A percentile compares a stretch with the other conserved stretches of the same genome.
These are phyloP conservation scores for Epistrophe grossulariae DNA, from an alignment of 2,888 invertebrate genomes.

Conservation along the genomic window DNA sequence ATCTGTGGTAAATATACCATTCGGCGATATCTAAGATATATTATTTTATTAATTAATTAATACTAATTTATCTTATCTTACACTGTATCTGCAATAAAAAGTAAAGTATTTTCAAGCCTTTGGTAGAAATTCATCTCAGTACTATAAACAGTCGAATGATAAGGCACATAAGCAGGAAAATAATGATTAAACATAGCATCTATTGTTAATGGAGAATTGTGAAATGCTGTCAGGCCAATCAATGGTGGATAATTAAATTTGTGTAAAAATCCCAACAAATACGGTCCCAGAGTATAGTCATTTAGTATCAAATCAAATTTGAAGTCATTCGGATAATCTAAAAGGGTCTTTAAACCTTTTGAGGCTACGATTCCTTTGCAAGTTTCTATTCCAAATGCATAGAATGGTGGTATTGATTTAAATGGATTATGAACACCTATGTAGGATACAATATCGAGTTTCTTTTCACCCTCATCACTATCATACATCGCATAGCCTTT, in stretches of 20 bases:
- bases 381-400: slow-evolving; percentile 74
- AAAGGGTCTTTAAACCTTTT: slow-evolving; percentile 77
- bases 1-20: slow-evolving; percentile 71
- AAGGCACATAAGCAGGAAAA: slow-evolving; percentile 78
- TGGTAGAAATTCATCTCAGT: slow-evolving; percentile 78
- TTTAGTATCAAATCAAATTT: slow-evolving; percentile 80
- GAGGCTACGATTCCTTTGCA: slow-evolving; percentile 75
- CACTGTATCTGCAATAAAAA: slow-evolving; percentile 77
- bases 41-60: not conserved
- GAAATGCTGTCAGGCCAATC: slow-evolving; percentile 78
- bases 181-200: slow-evolving; percentile 78
- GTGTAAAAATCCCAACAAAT: slow-evolving; percentile 79
- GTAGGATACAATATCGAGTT: slow-evolving; percentile 35
- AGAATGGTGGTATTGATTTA: slow-evolving; percentile 60
- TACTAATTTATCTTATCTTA: slow-evolving; percentile 35
- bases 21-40: slow-evolving; percentile 47
- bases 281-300: slow-evolving; percentile 80
- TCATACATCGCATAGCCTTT: slow-evolving; percentile 76
- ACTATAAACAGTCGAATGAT: slow-evolving; percentile 72
- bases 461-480: slow-evolving; percentile 32
- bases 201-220: slow-evolving; percentile 76
- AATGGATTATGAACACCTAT: slow-evolving; percentile 56
- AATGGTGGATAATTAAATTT: slow-evolving; percentile 81
- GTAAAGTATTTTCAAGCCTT: slow-evolving; percentile 77
- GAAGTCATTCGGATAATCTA: slow-evolving; percentile 79